phyloP scores from a whole-genome alignment of 2,113 vertebrate species.

The Phaetusa simplex region DNA sequence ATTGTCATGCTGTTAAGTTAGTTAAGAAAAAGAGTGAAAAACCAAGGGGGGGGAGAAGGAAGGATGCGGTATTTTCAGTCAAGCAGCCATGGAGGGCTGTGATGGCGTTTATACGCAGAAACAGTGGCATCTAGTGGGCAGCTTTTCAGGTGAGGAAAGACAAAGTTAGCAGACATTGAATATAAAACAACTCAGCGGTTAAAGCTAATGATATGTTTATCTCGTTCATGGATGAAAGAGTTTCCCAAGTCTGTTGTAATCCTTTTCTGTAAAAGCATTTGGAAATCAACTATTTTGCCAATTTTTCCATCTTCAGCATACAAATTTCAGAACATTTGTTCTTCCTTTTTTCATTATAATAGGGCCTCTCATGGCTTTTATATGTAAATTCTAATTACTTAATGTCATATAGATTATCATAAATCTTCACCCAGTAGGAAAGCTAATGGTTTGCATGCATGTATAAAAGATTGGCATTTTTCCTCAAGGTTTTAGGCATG shows the following conservation, averaged over 20 bases:
- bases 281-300: background rate
- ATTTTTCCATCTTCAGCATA: background rate
- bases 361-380: background rate
- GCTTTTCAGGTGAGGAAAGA: background rate
- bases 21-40: background rate
- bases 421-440: background rate
- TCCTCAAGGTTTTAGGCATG: background rate
- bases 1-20: background rate
- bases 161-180: background rate
- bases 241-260: background rate
- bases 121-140: conserved; percentile 80
- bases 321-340: background rate
- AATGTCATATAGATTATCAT: background rate
- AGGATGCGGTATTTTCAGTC: background rate
- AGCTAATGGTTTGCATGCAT: background rate
- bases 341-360: background rate
- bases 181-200: background rate
- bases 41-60: background rate
- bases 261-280: background rate
- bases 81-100: background rate
- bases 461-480: background rate
- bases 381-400: background rate
- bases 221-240: background rate
- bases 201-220: background rate
- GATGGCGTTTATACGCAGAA: conserved; percentile 31